These are phyloP conservation scores for Actinemys pallida DNA, from an alignment of 2,113 vertebrate species.

Conservation along the genomic window DNA sequence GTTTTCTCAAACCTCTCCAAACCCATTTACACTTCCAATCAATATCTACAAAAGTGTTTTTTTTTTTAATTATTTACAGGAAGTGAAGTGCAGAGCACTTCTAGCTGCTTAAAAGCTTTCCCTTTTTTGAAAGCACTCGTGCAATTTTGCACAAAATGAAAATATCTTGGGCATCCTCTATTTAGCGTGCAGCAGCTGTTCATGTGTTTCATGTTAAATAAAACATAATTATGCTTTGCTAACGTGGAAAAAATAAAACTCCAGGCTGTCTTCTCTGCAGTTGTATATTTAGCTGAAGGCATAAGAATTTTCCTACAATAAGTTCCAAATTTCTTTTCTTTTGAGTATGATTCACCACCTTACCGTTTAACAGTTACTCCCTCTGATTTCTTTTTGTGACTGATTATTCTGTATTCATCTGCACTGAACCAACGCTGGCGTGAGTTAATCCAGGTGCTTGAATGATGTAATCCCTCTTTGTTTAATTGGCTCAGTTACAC, in stretches of 20 bases:
- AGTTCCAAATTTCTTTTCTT: slow-evolving; percentile 51
- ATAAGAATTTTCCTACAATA: slow-evolving; percentile 9
- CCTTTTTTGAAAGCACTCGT: neutral
- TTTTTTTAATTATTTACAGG: neutral
- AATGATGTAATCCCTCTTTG: neutral
- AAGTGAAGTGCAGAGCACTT: neutral
- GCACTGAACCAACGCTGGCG: neutral
- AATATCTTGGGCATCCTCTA: neutral
- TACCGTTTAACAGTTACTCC: slow-evolving; percentile 25
- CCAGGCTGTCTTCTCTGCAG: slow-evolving; percentile 15
- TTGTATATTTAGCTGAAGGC: slow-evolving; percentile 22
- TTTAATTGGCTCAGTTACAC: neutral
- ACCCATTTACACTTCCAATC: neutral
- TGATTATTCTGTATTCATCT: slow-evolving; percentile 12
- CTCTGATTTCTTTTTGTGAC: slow-evolving; percentile 26
- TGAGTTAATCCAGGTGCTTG: slow-evolving; percentile 35
- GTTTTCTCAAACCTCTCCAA: neutral
- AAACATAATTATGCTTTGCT: neutral
- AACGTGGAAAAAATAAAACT: slow-evolving; percentile 6
- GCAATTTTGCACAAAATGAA: neutral
- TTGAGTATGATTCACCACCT: slow-evolving; percentile 11
- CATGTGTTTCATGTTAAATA: slow-evolving; percentile 5
- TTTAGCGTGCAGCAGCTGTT: neutral
- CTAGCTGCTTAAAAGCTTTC: slow-evolving; percentile 29
- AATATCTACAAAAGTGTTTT: neutral